Evolutionary conservation across 2,797 vertebrate species (phyloP), one percentile per base, ranked within the genome.

Genomic region (Gadopsis bispinosus): DNA sequence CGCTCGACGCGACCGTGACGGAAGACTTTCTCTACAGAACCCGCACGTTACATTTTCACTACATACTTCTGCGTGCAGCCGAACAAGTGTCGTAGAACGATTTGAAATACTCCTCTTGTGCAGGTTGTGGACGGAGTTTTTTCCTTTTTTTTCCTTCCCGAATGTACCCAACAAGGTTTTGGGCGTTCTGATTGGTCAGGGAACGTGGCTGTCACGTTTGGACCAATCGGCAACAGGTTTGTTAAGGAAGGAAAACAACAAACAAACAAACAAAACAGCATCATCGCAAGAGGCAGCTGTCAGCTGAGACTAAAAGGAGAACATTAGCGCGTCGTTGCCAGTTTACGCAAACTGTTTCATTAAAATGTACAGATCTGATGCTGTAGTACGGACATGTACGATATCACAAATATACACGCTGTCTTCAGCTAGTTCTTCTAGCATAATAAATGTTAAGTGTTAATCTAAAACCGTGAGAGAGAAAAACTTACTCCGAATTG

Each of bases 171-270:
- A 71, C 73, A 69, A 75, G 61, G 33, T 79, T 87, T 47, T 4
- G 4, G 4, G 56, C 37, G 41, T 26, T 83, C 69, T 87, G 85
- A 94, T 94, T 94, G 94, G 94, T 65, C 76, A 48, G 22, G 39
- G 9, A 17, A 69, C 29, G 75, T 64, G 59, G 71, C 74, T 72
- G 73, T 79, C 67, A 72, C 39, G 83, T 80, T 6, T 59, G 16
- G 72, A 80, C 92, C 92, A 94, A 93, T 94, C 83, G 83, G 65
- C 35, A 59, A 62, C 35, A 29, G 4, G 69, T 50, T 94, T 94
- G 82, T 92, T 93, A 7, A 73, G 47, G 20, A 50, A 51, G 37
- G 37, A n/a, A 65, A 37, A 47, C 62, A 61, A 51, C 17, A 65
- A 61, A 51, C 17, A n/a, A 65, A 37, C 43, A 65, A 61, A 51